These are phyloP conservation scores for Phyto melanocephala DNA, from an alignment of 2,888 invertebrate species.

Conservation along the genomic window DNA sequence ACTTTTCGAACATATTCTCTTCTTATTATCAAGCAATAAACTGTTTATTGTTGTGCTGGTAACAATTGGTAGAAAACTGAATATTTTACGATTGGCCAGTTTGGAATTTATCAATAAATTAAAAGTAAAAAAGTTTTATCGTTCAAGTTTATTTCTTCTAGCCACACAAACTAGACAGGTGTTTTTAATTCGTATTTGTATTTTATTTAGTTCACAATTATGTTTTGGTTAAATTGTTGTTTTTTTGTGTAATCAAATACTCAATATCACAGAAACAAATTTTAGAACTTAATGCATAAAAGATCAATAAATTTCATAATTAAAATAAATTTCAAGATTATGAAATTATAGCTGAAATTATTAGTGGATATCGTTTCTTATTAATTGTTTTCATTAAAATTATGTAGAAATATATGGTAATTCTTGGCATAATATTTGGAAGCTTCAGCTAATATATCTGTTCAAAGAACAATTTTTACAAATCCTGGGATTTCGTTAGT, in stretches of 20 bases:
- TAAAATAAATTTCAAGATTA: background rate
- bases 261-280: background rate
- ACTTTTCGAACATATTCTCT: background rate
- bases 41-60: background rate
- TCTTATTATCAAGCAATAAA: background rate
- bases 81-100: too few relatives aligned
- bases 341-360: too few relatives aligned
- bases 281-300: background rate
- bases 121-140: background rate
- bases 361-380: too few relatives aligned
- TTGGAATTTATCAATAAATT: too few relatives aligned
- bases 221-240: background rate
- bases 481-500: too few relatives aligned
- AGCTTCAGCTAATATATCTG: too few relatives aligned
- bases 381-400: too few relatives aligned
- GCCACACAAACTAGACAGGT: background rate
- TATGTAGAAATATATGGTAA: too few relatives aligned
- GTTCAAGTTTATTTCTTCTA: too few relatives aligned
- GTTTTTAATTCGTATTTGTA: background rate
- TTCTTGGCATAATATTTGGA: too few relatives aligned
- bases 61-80: background rate
- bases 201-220: background rate
- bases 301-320: background rate
- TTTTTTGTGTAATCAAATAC: background rate
- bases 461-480: too few relatives aligned